Percentiles rank a stretch among this genome's conserved stretches.
Conservation (phyloP, 1,140 invertebrate genomes). For the Drosophila lowei region DNA sequence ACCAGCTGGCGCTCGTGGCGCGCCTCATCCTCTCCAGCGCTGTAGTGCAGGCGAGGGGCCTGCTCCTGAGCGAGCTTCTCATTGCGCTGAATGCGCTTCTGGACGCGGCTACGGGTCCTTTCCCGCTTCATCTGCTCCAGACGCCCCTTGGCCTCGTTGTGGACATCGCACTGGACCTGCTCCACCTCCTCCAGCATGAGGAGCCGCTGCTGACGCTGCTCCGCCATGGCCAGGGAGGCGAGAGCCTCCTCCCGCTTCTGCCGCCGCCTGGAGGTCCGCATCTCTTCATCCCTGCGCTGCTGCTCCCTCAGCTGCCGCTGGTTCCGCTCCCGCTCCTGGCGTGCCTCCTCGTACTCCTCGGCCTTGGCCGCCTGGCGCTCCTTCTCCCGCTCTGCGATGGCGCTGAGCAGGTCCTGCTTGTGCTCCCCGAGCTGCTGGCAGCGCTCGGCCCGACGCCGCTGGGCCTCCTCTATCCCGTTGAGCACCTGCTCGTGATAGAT, state of each 20-base stretch:
- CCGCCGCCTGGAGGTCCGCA: slow-evolving; percentile 33
- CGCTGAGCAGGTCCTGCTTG: slow-evolving; percentile 54
- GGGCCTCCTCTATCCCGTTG: slow-evolving; percentile 62
- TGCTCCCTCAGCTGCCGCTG: slow-evolving; percentile 48
- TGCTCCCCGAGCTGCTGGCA: slow-evolving; percentile 54
- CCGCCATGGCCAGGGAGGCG: slow-evolving; percentile 67
- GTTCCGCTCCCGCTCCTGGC: slow-evolving; percentile 42
- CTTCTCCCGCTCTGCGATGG: slow-evolving; percentile 56
- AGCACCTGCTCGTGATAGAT: slow-evolving; percentile 60
- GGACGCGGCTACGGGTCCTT: slow-evolving; percentile 40
- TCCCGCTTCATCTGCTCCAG: slow-evolving; percentile 57
- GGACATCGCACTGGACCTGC: slow-evolving; percentile 59
- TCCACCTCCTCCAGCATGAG: slow-evolving; percentile 68
- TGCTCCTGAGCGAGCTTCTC: slow-evolving; percentile 51
- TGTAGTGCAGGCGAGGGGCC: slow-evolving; percentile 64
- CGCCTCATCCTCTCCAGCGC: slow-evolving; percentile 54
- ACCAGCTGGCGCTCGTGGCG: slow-evolving; percentile 49
- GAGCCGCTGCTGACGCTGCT: slow-evolving; percentile 58
- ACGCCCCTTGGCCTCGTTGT: slow-evolving; percentile 61
- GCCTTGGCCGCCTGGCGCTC: slow-evolving; percentile 40
- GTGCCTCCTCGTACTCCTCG: slow-evolving; percentile 31
- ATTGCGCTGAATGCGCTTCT: slow-evolving; percentile 46
- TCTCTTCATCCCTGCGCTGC: slow-evolving; percentile 42
- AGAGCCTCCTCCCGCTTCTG: slow-evolving; percentile 59
- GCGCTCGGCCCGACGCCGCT: slow-evolving; percentile 40